Percentiles rank a stretch among this genome's conserved stretches.
Evolutionary conservation across 2,113 vertebrate species (phyloP).

Genomic region (Dolichallabes microphthalmus): DNA sequence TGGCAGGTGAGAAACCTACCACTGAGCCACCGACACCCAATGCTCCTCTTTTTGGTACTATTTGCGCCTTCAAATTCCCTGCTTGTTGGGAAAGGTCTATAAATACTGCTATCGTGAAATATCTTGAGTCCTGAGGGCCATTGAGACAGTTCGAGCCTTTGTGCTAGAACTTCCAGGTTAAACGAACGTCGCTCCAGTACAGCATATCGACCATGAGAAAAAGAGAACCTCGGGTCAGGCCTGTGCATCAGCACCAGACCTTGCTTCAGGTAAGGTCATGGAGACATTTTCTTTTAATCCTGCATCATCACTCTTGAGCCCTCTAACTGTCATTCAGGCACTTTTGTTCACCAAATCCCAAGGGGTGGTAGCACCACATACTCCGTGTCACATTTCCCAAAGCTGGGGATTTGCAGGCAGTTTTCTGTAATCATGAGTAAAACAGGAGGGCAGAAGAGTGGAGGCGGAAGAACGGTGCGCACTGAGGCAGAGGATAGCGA

Average conservation of each 20-base stretch:
- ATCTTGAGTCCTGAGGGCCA: not conserved
- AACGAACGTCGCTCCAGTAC: not conserved
- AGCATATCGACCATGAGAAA: too few relatives aligned
- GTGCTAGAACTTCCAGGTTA: not conserved
- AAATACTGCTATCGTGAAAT: not conserved
- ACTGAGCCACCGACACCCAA: too few relatives aligned
- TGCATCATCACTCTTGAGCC: conserved; percentile 28
- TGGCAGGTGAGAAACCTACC: too few relatives aligned
- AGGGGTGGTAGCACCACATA: conserved; percentile 31
- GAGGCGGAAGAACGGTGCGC: not conserved
- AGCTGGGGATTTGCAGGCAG: conserved; percentile 34
- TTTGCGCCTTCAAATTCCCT: not conserved
- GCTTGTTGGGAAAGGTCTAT: not conserved
- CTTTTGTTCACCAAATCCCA: conserved; percentile 29
- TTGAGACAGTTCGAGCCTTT: not conserved
- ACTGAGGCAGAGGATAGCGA: conserved; percentile 5
- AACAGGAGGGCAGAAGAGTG: conserved; percentile 19
- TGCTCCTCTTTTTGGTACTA: not conserved
- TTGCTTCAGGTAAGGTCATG: conserved; percentile 19
- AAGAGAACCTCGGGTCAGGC: conserved; percentile 13
- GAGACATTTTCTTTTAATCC: conserved; percentile 47
- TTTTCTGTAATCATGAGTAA: conserved; percentile 44
- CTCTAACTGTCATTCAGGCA: conserved; percentile 12
- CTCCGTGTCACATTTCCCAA: conserved; percentile 40
- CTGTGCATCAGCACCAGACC: conserved; percentile 5